Evolutionary conservation across 2,797 vertebrate genomes (phyloP), one percentile per base, ranked within the genome.

Genomic region (Sebastolobus altivelis): DNA sequence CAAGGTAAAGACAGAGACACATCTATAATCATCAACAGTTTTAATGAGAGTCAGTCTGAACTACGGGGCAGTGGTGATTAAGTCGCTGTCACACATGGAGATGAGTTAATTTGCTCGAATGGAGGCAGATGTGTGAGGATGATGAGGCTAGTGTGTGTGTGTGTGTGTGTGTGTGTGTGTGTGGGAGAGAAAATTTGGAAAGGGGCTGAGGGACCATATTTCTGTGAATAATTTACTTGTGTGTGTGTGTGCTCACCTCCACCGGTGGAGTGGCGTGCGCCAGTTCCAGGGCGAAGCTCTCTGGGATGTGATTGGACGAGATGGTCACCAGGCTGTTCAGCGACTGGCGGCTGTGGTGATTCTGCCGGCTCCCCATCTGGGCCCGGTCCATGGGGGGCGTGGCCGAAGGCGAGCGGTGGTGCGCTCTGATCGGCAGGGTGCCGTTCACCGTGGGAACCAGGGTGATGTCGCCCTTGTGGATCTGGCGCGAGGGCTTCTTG

Each of bases 321-420:
- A 99, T 98, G 68, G 98, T 99, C 93, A 99, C 97, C 80, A 99
- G 93, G 94, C 98, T 99, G 95, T 99, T 99, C 38, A 99, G 93
- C 0, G 98, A 99, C 33, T 99, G 98, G 85, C 97, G 98, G 85
- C 98, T 99, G 94, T 99, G 97, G 81, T 99, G 97, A 88, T 97
- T 99, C 94, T 98, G 98, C 27, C 97, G 89, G 85, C 96, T 97
- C 88, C 97, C 96, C 96, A 99, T 98, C 22, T 97, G 97, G 20
- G 97, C 97, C 87, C 98, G 94, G 60, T 99, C 98, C 93, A 98
- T 93, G 25, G 97, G 97, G 0, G 98, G 98, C 1, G 98, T 98
- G 4, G 96, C 94, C 0, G 97, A 97, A 0, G 98, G 98, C 0
- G 98, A 97, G 78, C 96, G 95, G 88, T 98, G 98, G 90, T 99